phyloP scores from a whole-genome alignment of 1,140 invertebrate genomes.

The Lucilia sericata region DNA sequence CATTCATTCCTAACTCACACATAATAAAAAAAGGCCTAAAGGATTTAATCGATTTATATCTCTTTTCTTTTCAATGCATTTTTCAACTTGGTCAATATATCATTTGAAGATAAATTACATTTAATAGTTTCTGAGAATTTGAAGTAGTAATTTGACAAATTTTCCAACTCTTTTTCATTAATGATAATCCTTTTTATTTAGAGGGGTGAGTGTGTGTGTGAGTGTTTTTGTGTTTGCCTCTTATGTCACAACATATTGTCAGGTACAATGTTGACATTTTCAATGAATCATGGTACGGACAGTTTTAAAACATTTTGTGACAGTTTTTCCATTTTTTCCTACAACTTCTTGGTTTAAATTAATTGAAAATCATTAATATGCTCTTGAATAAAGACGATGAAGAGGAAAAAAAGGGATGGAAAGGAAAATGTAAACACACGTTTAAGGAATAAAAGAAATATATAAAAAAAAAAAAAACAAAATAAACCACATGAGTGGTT shows the following conservation, averaged over 20 bases:
- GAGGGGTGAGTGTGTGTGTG: background rate
- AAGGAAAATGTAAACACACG: background rate
- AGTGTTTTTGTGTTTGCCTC: background rate
- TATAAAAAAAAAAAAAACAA: background rate
- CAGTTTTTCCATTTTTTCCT: conserved; percentile 28
- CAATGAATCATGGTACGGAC: conserved; percentile 33
- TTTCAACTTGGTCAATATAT: background rate
- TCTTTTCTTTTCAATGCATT: background rate
- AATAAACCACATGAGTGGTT: conserved; percentile 6
- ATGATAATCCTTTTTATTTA: conserved; percentile 26
- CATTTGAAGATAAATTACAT: conserved; percentile 5
- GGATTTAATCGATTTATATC: background rate
- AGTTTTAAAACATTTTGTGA: conserved; percentile 32
- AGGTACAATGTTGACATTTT: conserved; percentile 40
- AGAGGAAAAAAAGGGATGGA: conserved; percentile 14
- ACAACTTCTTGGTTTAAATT: conserved; percentile 13
- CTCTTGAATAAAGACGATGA: background rate
- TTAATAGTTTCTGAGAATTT: conserved; percentile 33
- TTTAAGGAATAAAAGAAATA: background rate
- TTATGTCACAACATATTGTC: conserved; percentile 37
- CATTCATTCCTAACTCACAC: too few relatives aligned
- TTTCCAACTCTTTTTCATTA: conserved; percentile 6
- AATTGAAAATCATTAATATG: conserved; percentile 41
- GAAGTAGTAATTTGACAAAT: conserved; percentile 16
- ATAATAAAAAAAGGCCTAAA: too few relatives aligned